Percentiles rank a stretch among this genome's conserved stretches.
phyloP scores from a whole-genome alignment of 2,113 vertebrate genomes.

The Rutilus rutilus region DNA sequence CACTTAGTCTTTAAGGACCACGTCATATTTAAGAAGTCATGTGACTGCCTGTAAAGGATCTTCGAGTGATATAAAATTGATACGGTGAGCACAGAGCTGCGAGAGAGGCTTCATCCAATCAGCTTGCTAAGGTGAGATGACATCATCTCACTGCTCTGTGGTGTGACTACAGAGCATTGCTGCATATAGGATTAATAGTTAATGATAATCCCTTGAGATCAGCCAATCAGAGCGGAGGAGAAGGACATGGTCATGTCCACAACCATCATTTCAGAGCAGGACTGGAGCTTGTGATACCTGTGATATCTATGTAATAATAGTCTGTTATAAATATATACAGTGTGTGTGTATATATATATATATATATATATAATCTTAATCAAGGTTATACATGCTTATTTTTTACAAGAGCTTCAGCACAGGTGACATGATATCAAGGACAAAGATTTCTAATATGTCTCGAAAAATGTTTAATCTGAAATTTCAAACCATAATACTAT shows the following conservation, averaged over 20 bases:
- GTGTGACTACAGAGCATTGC: slow-evolving; percentile 72
- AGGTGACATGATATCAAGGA: background rate
- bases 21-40: slow-evolving; percentile 51
- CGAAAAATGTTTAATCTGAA: background rate
- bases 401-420: background rate
- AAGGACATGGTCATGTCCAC: slow-evolving; percentile 49
- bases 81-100: slow-evolving; percentile 35
- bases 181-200: slow-evolving; percentile 55
- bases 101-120: slow-evolving; percentile 58
- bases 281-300: background rate
- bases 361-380: background rate
- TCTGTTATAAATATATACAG: background rate
- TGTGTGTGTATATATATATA: no score
- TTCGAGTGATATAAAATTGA: slow-evolving; percentile 55
- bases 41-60: slow-evolving; percentile 52
- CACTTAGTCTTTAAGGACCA: slow-evolving; percentile 24
- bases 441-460: background rate
- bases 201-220: slow-evolving; percentile 48
- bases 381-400: background rate
- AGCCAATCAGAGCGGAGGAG: slow-evolving; percentile 60
- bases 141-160: slow-evolving; percentile 65
- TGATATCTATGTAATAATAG: background rate
- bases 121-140: slow-evolving; percentile 65
- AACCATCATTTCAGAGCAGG: background rate
- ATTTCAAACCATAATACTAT: background rate